These are phyloP conservation scores for Apamea sordens DNA, from an alignment of 2,888 invertebrate genomes.

Conservation along the genomic window DNA sequence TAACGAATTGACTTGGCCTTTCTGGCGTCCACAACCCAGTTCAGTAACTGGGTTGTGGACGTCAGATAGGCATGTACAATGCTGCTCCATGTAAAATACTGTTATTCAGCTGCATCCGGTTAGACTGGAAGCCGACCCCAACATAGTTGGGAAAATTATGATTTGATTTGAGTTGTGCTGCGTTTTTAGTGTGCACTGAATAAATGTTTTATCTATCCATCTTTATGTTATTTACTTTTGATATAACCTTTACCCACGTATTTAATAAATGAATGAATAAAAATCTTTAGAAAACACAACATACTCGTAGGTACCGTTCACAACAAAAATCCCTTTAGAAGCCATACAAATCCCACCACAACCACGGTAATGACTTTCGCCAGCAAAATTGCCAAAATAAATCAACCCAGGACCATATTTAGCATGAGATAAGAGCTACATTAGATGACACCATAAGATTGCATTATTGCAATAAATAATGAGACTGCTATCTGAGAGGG, in stretches of 20 bases:
- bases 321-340: background rate
- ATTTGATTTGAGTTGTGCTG: too few species aligned
- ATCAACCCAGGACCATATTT: slow-evolving; percentile 46
- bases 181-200: background rate
- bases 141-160: too few species aligned
- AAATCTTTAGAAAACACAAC: background rate
- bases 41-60: too few species aligned
- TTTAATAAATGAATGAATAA: too few species aligned
- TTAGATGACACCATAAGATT: slow-evolving; percentile 60
- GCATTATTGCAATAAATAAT: slow-evolving; percentile 66
- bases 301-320: background rate
- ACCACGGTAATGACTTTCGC: slow-evolving; percentile 43
- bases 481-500: slow-evolving; percentile 38
- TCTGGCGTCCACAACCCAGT: too few species aligned
- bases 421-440: slow-evolving; percentile 54
- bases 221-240: background rate
- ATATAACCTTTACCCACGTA: too few species aligned
- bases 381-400: slow-evolving; percentile 48
- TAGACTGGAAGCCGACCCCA: too few species aligned
- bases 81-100: too few species aligned
- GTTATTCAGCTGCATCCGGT: too few species aligned
- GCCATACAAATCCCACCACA: slow-evolving; percentile 23
- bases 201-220: background rate
- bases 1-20: too few species aligned
- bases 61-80: too few species aligned